These are phyloP conservation scores for Amblyteles armatorius DNA, from an alignment of 2,888 invertebrate species.

Conservation along the genomic window DNA sequence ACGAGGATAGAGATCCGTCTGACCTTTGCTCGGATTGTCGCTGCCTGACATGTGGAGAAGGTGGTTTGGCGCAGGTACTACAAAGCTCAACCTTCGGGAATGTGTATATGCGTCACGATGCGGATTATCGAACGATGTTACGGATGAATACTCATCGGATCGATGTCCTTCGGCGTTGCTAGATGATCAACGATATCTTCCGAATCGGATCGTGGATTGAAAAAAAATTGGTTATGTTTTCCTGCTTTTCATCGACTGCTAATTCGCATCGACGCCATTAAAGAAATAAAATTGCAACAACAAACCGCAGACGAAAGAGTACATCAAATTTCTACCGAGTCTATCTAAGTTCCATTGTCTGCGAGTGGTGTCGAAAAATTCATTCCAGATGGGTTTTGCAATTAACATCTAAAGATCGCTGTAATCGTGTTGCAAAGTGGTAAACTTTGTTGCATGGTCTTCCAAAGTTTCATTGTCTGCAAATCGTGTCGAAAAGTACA, in stretches of 20 bases:
- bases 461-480: no score
- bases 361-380: no score
- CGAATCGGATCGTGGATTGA: neutral
- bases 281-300: neutral
- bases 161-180: neutral
- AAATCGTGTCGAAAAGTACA: no score
- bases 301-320: neutral
- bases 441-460: no score
- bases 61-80: constrained; percentile 70
- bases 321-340: neutral
- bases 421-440: no score
- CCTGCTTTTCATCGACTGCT: neutral
- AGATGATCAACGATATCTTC: neutral
- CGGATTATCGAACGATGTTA: neutral
- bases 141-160: neutral
- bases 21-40: constrained; percentile 63
- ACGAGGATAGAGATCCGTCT: constrained; percentile 49
- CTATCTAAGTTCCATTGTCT: no score
- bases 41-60: constrained; percentile 71
- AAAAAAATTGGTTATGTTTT: neutral
- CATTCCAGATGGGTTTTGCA: no score
- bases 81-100: neutral
- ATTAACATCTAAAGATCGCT: no score
- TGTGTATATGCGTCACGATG: neutral
- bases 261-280: neutral